phyloP scores from a whole-genome alignment of 1,140 invertebrate species.

The fruit fly (Drosophila melanogaster) region DNA sequence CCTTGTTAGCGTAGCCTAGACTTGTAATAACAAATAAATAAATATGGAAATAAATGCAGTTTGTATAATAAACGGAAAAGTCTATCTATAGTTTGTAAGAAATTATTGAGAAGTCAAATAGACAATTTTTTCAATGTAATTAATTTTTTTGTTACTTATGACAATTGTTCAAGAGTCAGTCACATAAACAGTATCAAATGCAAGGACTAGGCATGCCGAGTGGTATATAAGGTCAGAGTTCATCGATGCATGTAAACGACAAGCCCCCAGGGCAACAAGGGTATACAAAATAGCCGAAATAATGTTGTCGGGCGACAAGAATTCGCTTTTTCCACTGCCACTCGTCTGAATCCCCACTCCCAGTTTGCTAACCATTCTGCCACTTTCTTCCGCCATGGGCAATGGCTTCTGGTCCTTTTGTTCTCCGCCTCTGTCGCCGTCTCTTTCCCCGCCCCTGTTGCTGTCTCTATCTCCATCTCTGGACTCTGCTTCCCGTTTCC shows the following conservation, averaged over 20 bases:
- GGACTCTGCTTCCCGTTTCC: constrained; percentile 33
- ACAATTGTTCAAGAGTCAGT: neutral
- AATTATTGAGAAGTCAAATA: no score
- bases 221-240: neutral
- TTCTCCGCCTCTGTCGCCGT: constrained; percentile 16
- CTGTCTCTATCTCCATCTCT: constrained; percentile 6
- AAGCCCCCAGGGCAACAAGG: constrained; percentile 7
- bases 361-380: constrained; percentile 34
- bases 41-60: neutral
- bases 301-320: constrained; percentile 46
- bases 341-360: constrained; percentile 11
- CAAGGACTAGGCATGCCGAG: constrained; percentile 1
- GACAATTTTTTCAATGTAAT: neutral
- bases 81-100: no score
- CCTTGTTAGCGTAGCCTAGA: neutral
- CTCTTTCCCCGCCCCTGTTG: neutral
- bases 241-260: constrained; percentile 2
- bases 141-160: no score
- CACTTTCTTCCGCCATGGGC: constrained; percentile 50
- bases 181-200: neutral
- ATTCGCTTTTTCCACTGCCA: constrained; percentile 22
- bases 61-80: neutral
- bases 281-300: constrained; percentile 42
- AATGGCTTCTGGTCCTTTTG: constrained; percentile 54
- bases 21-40: neutral